phyloP scores from a whole-genome alignment of 2,113 vertebrate species.

The Bufo gargarizans region DNA sequence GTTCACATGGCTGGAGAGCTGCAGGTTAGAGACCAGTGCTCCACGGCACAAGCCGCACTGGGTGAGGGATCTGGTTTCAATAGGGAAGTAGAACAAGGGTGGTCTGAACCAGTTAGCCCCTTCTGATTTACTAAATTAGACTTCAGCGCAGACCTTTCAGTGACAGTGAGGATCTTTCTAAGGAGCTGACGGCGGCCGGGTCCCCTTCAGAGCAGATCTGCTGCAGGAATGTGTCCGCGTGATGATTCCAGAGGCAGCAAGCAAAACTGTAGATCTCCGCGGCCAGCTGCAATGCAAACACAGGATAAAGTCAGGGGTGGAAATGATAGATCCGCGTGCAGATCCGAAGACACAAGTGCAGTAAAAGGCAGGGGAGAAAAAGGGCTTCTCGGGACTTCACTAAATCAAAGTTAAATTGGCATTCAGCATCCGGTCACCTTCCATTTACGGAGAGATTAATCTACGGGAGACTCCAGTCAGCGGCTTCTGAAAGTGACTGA shows the following conservation, averaged over 20 bases:
- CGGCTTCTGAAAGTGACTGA: conserved; percentile 11
- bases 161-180: conserved; percentile 92
- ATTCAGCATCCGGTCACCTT: conserved; percentile 2
- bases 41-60: not conserved
- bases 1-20: not conserved
- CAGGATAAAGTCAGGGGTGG: conserved; percentile 23
- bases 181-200: conserved; percentile 78
- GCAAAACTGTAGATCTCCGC: conserved; percentile 94
- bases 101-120: not conserved
- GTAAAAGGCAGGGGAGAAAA: not conserved
- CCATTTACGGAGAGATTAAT: conserved; percentile 38
- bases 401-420: conserved; percentile 43
- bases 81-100: not conserved
- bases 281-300: conserved; percentile 81
- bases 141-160: conserved; percentile 85
- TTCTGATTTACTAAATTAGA: not conserved
- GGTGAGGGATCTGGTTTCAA: not conserved
- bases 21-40: not conserved
- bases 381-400: not conserved
- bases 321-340: not conserved
- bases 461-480: conserved; percentile 19
- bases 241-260: conserved; percentile 95
- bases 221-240: conserved; percentile 92
- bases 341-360: not conserved
- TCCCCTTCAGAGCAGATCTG: conserved; percentile 82